A percentile compares a stretch with the other conserved stretches of the same genome.
These are phyloP conservation scores for Stegophylla sp. DNA, from an alignment of 2,888 invertebrate genomes.

Conservation along the genomic window DNA sequence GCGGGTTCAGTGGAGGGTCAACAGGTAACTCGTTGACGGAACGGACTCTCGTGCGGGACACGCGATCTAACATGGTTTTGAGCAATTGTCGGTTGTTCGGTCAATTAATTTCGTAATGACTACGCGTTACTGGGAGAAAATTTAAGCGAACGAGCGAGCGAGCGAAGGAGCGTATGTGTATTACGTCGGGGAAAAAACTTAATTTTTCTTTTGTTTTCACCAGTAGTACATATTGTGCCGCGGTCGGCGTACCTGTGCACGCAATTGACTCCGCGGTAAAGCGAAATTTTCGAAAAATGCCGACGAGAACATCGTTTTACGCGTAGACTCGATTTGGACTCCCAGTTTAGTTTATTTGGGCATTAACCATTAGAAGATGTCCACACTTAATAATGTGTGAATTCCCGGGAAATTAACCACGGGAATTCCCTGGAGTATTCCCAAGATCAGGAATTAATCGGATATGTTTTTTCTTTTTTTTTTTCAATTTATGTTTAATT, in stretches of 20 bases:
- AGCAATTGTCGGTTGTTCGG: slow-evolving; percentile 53
- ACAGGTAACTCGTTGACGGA: slow-evolving; percentile 59
- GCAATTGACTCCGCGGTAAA: neutral
- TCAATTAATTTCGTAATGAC: slow-evolving; percentile 49
- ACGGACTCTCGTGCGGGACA: slow-evolving; percentile 15
- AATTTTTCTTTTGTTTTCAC: slow-evolving; percentile 1
- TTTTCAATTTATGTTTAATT: too few species aligned
- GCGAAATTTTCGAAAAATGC: neutral
- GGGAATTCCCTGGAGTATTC: too few species aligned
- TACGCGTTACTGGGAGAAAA: slow-evolving; percentile 6
- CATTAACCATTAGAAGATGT: too few species aligned
- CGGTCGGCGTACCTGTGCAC: neutral
- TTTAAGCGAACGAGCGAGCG: neutral
- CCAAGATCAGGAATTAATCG: too few species aligned
- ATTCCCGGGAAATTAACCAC: too few species aligned
- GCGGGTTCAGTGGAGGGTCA: slow-evolving; percentile 44
- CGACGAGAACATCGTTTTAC: too few species aligned
- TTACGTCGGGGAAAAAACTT: neutral
- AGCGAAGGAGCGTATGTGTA: neutral
- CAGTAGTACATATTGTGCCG: neutral
- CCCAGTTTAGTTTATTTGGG: too few species aligned
- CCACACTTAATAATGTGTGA: too few species aligned
- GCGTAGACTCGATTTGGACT: too few species aligned
- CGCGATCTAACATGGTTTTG: slow-evolving; percentile 53
- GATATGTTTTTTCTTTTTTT: too few species aligned